Evolutionary conservation across 2,888 invertebrate genomes (phyloP).

Genomic region (Cephalotes varians): DNA sequence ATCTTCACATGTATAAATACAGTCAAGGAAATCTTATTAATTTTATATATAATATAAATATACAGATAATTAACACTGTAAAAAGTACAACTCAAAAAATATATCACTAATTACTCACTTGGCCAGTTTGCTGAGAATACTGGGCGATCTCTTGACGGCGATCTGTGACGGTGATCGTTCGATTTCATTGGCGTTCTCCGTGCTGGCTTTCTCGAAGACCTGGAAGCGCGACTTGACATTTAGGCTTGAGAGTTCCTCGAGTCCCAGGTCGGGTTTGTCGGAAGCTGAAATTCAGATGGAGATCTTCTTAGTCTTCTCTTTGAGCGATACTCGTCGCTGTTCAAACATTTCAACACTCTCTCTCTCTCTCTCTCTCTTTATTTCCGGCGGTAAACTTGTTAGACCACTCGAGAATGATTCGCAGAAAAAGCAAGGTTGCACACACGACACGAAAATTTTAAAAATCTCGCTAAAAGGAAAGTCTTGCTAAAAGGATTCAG

Average conservation of each 20-base stretch:
- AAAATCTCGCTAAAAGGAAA: constrained; percentile 7
- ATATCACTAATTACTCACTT: constrained; percentile 87
- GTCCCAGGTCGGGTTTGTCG: constrained; percentile 94
- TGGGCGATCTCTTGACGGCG: constrained; percentile 90
- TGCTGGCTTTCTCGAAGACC: constrained; percentile 90
- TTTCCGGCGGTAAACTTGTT: constrained; percentile 1
- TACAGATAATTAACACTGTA: not conserved
- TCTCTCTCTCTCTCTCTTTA: not conserved
- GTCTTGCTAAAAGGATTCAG: constrained; percentile 3
- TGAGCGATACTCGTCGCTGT: not conserved
- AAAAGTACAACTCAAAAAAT: not conserved
- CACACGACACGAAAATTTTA: constrained; percentile 20
- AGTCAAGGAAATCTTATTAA: not conserved
- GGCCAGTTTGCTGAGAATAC: constrained; percentile 93
- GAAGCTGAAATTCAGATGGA: constrained; percentile 88
- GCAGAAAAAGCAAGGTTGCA: constrained; percentile 10
- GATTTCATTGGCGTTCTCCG: constrained; percentile 85
- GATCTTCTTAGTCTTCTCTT: not conserved
- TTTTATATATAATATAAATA: not conserved
- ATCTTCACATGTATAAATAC: not conserved
- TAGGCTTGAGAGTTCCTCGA: constrained; percentile 92
- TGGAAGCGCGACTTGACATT: constrained; percentile 95
- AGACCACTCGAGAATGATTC: constrained; percentile 3
- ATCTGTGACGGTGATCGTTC: constrained; percentile 87
- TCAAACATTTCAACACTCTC: constrained; percentile 29